Evolutionary conservation across 2,113 vertebrate species (phyloP).

Genomic region (Calonectris borealis): DNA sequence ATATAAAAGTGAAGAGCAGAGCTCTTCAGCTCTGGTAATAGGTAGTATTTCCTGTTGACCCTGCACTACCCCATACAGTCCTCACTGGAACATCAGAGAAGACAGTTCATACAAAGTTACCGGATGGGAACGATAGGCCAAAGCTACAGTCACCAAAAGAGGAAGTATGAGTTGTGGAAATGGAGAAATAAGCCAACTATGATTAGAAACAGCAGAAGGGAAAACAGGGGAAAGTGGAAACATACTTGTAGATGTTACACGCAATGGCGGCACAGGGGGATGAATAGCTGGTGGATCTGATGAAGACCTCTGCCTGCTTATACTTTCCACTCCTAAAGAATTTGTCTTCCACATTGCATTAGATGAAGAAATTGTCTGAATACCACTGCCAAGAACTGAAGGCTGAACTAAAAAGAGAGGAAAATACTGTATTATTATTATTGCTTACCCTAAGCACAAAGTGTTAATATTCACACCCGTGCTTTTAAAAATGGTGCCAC

Average conservation of each 20-base stretch:
- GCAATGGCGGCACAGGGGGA: conserved; percentile 91
- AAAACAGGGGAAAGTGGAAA: conserved; percentile 63
- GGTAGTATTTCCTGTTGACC: background rate
- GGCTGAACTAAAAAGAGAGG: conserved; percentile 84
- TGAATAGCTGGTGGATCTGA: conserved; percentile 98
- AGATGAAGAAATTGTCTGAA: conserved; percentile 83
- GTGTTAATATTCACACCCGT: background rate
- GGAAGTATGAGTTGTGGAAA: conserved; percentile 61
- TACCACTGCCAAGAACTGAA: conserved; percentile 78
- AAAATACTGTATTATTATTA: conserved; percentile 76
- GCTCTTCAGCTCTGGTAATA: background rate
- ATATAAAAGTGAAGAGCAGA: background rate
- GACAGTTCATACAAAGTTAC: background rate
- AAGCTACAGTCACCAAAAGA: conserved; percentile 54
- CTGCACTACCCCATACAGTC: background rate
- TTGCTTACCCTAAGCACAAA: conserved; percentile 32
- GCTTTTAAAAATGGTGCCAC: background rate
- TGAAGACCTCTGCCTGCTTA: conserved; percentile 93
- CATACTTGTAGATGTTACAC: conserved; percentile 94
- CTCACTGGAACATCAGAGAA: background rate
- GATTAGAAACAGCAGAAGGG: conserved; percentile 58
- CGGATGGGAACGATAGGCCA: conserved; percentile 16
- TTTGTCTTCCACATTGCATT: conserved; percentile 88
- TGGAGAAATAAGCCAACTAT: conserved; percentile 58
- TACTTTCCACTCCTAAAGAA: conserved; percentile 82